phyloP scores from a whole-genome alignment of 2,888 invertebrate species.

The Aromia moschata region DNA sequence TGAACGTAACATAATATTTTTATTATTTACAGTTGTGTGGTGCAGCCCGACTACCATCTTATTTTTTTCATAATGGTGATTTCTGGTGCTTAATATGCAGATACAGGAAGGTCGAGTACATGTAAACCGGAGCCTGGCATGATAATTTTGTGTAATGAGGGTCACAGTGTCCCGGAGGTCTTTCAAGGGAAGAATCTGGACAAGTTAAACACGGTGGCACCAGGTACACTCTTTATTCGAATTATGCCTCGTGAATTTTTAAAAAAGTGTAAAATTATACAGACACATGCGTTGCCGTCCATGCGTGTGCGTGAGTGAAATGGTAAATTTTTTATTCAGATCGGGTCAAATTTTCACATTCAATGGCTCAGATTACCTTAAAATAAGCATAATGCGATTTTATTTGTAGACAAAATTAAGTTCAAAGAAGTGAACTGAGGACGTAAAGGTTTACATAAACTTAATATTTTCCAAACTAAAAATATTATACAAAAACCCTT shows the following conservation, averaged over 20 bases:
- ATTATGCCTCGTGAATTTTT: slow-evolving; percentile 19
- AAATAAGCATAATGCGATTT: too few species aligned
- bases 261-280: not conserved
- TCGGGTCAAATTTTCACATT: too few species aligned
- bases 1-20: slow-evolving; percentile 8
- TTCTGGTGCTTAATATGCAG: slow-evolving; percentile 23
- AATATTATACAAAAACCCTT: too few species aligned
- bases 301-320: not conserved
- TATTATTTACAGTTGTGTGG: not conserved
- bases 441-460: too few species aligned
- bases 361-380: too few species aligned
- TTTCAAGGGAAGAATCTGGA: slow-evolving; percentile 13
- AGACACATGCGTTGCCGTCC: not conserved
- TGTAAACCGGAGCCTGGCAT: slow-evolving; percentile 14
- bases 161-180: slow-evolving; percentile 22
- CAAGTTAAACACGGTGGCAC: slow-evolving; percentile 15
- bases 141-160: slow-evolving; percentile 24
- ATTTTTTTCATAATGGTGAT: slow-evolving; percentile 10
- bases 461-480: too few species aligned
- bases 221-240: slow-evolving; percentile 9
- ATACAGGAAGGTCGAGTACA: slow-evolving; percentile 14
- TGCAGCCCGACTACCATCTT: slow-evolving; percentile 10
- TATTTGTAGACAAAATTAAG: too few species aligned
- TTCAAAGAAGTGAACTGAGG: too few species aligned
- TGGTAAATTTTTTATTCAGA: too few species aligned